Evolutionary conservation across 1,140 invertebrate species (phyloP), one percentile per base, ranked within the genome.

Genomic region (Amyelois transitella): DNA sequence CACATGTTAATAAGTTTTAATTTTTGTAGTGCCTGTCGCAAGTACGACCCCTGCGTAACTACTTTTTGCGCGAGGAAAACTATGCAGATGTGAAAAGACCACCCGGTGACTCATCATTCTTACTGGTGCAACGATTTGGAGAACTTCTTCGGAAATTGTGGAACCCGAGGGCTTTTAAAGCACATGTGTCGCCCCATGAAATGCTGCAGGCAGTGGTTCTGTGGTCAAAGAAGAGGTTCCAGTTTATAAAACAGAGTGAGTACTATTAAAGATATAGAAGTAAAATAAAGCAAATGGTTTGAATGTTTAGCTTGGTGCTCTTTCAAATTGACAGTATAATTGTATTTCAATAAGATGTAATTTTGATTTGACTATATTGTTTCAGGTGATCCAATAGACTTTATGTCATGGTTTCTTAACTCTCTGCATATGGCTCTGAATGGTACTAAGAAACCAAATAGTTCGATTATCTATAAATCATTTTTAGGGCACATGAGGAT

Each of bases 91-190:
- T 99, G 2, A 97, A 96, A 77, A 88, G 97, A 45, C 97, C 97
- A 18, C 97, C 98, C 0, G 98, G 98, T 0, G 96, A 98, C 81
- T 97, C 95, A 5, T 92, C 93, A 12, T 97, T 96, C 75, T 89
- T 98, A n/a, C 81, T 99, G 18, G 96, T 98, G 0, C 97, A 99
- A 81, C 90, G 99, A 51, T 99, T 99, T 89, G 99, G 98, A 1
- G 99, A 99, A 86, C 89, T 99, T 6, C 93, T 99, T 84, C 88
- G 99, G 3, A 99, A 99, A 88, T 89, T 99, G 63, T 99, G 99
- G 99, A 99, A 99, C 89, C 98, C 98, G 0, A 89, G 97, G 55
- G 99, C 99, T 80, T 99, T 99, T 77, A 99, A 99, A 90, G 96
- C 98, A 3, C 99, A 99, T 80, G 99, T 99, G 1, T 99, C 97